Conservation (phyloP, 1,140 invertebrate genomes). For the Aleiodes sp. region DNA sequence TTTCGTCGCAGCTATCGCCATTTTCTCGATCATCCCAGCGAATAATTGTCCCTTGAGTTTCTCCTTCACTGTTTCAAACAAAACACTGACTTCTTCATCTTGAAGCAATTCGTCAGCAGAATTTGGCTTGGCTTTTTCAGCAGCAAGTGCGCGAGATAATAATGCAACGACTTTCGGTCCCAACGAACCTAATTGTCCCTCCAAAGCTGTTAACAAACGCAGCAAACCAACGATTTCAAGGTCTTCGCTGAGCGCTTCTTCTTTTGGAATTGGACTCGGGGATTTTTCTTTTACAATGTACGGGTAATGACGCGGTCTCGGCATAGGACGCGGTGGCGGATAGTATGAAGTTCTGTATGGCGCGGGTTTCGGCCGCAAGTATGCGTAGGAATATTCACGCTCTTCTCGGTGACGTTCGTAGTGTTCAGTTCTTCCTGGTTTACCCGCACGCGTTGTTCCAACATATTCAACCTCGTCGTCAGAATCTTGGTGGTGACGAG, state of each 20-base stretch:
- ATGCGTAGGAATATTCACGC: constrained; percentile 40
- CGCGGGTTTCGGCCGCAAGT: constrained; percentile 45
- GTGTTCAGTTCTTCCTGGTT: constrained; percentile 39
- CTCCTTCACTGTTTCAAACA: constrained; percentile 85
- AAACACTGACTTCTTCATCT: constrained; percentile 75
- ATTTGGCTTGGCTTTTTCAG: constrained; percentile 79
- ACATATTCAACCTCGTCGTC: constrained; percentile 65
- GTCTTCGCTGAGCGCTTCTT: constrained; percentile 53
- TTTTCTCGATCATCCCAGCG: constrained; percentile 76
- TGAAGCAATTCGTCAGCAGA: constrained; percentile 78
- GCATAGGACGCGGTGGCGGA: constrained; percentile 32
- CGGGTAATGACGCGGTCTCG: constrained; percentile 54
- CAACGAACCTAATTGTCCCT: constrained; percentile 81
- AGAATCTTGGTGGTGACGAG: constrained; percentile 51
- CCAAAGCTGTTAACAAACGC: constrained; percentile 79
- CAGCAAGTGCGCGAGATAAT: constrained; percentile 76
- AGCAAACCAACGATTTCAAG: constrained; percentile 73
- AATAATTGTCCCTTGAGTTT: constrained; percentile 83
- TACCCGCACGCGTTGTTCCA: constrained; percentile 52
- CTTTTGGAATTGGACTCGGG: constrained; percentile 45
- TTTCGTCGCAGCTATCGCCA: constrained; percentile 71
- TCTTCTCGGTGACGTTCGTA: constrained; percentile 29
- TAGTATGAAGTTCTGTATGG: constrained; percentile 49
- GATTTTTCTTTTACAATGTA: constrained; percentile 58
- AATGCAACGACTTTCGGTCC: constrained; percentile 80